Evolutionary conservation across 2,888 invertebrate genomes (phyloP), one percentile per base, ranked within the genome.

Genomic region (Alentia gelatinosa): DNA sequence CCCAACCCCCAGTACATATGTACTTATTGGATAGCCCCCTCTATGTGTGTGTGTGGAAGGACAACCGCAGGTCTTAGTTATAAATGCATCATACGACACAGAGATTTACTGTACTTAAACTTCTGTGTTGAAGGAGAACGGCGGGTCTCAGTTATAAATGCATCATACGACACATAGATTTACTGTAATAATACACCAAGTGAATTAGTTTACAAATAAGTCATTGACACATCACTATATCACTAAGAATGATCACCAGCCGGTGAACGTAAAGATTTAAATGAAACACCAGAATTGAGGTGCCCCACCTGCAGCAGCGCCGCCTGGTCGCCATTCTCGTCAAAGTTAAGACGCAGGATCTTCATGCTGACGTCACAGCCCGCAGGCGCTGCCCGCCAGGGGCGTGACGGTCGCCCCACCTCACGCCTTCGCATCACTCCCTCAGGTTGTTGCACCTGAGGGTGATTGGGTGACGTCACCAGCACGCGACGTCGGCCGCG

Each of bases 1-100:
- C n/a, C n/a, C n/a, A n/a, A n/a, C n/a, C n/a, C n/a, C n/a, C n/a
- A n/a, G n/a, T n/a, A 47, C 47, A 12, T 19, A 19, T 47, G 7
- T 7, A 47, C 47, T n/a, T n/a, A n/a, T n/a, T n/a, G n/a, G n/a
- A n/a, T n/a, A n/a, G n/a, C n/a, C n/a, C n/a, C n/a, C n/a, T n/a
- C 99, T 99, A 97, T 37, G 96, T 99, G 99, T 99, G 97, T 37
- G 96, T n/a, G 56, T 56, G 19, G n/a, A 9, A 19, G 19, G 19
- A 4, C 19, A n/a, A 56, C 9, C 47, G 47, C 19, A 12, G 9
- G 9, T 12, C 47, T 47, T 19, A 19, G n/a, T n/a, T n/a, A n/a
- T n/a, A n/a, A n/a, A n/a, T n/a, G n/a, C n/a, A n/a, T n/a, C n/a
- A n/a, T n/a, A n/a, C n/a, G n/a, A n/a, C n/a, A n/a, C n/a, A n/a